Conservation (phyloP, 1,140 invertebrate genomes). For the Drosophila punjabiensis region DNA sequence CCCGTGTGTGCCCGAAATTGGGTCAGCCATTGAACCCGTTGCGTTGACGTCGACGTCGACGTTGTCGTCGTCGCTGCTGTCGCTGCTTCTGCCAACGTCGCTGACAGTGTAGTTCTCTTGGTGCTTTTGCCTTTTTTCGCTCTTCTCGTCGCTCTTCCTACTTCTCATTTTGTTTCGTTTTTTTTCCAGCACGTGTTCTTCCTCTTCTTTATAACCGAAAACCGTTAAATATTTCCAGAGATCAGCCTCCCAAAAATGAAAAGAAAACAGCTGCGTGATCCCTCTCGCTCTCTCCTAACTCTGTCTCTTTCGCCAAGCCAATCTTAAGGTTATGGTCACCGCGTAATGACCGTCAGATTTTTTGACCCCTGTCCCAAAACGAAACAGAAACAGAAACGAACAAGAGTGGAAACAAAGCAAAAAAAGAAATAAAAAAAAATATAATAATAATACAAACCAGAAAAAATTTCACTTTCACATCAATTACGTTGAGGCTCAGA, state of each 20-base stretch:
- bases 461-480: conserved; percentile 81
- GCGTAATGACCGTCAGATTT: conserved; percentile 51
- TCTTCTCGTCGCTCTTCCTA: conserved; percentile 7
- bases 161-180: conserved; percentile 16
- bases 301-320: neutral
- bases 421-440: conserved; percentile 13
- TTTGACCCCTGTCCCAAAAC: conserved; percentile 42
- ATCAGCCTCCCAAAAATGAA: conserved; percentile 30
- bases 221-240: conserved; percentile 13
- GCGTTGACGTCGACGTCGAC: conserved; percentile 52
- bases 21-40: conserved; percentile 83
- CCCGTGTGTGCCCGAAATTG: conserved; percentile 69
- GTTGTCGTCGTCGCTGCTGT: conserved; percentile 10
- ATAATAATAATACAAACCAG: conserved; percentile 33
- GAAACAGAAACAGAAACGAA: conserved; percentile 21
- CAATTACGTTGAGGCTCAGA: conserved; percentile 63
- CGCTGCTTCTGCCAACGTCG: conserved; percentile 18
- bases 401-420: conserved; percentile 44
- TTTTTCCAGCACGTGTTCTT: conserved; percentile 66
- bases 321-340: conserved; percentile 80
- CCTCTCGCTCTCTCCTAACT: conserved; percentile 10
- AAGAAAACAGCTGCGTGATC: conserved; percentile 39
- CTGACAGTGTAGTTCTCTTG: conserved; percentile 22
- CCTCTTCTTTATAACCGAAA: conserved; percentile 18
- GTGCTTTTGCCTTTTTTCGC: conserved; percentile 23